Base-by-base conservation (phyloP, 1,140 invertebrate genomes). In the Saccostrea glomerata region DNA sequence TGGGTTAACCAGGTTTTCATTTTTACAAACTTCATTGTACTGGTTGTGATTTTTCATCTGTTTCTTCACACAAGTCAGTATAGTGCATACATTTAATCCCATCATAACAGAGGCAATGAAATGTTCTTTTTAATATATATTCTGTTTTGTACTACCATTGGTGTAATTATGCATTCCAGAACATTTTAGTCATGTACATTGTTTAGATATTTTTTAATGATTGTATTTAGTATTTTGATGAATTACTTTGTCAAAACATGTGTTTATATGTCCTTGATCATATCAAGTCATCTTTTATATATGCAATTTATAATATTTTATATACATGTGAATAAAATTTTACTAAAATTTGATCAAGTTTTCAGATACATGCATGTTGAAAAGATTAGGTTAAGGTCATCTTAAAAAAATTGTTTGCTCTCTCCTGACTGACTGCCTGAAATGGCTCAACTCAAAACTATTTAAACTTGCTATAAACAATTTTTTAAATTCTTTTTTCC, bases 251-350 rank as follows among this genome's bases (percentile, higher is more conserved):
- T 47, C 9, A 47, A 47, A 6, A 47, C 2, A 2, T 47, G 47
- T 20, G 23, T 20, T 66, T 20, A n/a, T 66, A 66, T 66, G 60
- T 66, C 60, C 7, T 66, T 66, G 60, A 30, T 77, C 70, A 77
- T 77, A 30, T 13, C 15, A 77, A 13, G 30, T 30, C 15, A 30
- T 36, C 70, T 77, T 30, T 77, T 36, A 77, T 77, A 77, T 77
- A 77, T 77, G 70, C 70, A 77, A 77, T 77, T 77, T 63, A 63
- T 63, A 77, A 40, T 30, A 15, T 77, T 77, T 77, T 77, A 30
- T 77, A 77, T 77, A 12, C 7, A 77, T 77, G 30, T 77, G 25
- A 77, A 77, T 36, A 77, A 77, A 36, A 12, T 36, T 36, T 15
- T 77, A 77, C 17, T 20, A 63, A 63, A 20, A 20, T 20, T 20